Conservation (phyloP, 2,113 vertebrate species). For the Lasiurus cinereus region DNA sequence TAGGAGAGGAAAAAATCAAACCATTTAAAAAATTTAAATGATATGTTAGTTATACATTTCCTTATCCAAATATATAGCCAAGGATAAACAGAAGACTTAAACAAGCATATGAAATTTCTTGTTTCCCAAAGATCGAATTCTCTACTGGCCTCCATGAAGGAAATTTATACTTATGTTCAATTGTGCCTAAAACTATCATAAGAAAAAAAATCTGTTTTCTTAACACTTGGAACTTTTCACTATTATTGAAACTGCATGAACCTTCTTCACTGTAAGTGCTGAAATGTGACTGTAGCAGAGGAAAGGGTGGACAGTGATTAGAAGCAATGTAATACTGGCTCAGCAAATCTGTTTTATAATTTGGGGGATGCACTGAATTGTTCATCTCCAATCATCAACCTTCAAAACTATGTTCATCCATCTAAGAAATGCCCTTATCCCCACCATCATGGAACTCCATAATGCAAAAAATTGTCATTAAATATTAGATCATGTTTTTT, state of each 20-base stretch:
- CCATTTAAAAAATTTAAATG: conserved; percentile 35
- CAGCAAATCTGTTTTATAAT: background rate
- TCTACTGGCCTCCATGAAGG: background rate
- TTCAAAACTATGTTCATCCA: conserved; percentile 63
- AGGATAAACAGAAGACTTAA: background rate
- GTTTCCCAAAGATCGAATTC: conserved; percentile 24
- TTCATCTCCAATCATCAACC: background rate
- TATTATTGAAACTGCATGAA: background rate
- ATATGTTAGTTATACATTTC: conserved; percentile 23
- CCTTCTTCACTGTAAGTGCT: background rate
- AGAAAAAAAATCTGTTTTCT: background rate
- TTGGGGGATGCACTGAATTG: conserved; percentile 19
- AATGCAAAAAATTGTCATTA: conserved; percentile 39
- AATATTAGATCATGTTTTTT: conserved; percentile 13
- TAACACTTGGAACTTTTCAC: background rate
- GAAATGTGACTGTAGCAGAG: background rate
- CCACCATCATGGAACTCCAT: background rate
- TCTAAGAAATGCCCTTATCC: conserved; percentile 40
- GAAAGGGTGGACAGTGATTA: background rate
- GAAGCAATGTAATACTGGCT: background rate
- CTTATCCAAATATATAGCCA: conserved; percentile 42
- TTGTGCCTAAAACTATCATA: background rate
- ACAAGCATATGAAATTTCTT: background rate
- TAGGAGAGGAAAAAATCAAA: background rate
- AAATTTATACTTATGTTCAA: conserved; percentile 6